A percentile compares a stretch with the other conserved stretches of the same genome.
These are phyloP conservation scores for Ernsta delagoae DNA, from an alignment of 2,888 invertebrate genomes.

Conservation along the genomic window DNA sequence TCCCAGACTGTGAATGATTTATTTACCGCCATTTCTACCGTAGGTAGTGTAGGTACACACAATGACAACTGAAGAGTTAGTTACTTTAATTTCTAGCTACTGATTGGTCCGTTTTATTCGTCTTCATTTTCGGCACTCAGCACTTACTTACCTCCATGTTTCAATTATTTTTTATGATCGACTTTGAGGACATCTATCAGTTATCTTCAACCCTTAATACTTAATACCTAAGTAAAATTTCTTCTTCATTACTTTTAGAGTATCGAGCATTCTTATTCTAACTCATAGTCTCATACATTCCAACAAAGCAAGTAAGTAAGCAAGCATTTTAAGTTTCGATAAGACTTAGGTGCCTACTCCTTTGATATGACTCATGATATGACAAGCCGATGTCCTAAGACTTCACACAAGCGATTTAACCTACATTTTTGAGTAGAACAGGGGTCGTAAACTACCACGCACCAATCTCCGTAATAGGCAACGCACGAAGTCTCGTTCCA, in stretches of 20 bases:
- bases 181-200: too few relatives aligned
- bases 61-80: too few relatives aligned
- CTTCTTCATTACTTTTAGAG: too few relatives aligned
- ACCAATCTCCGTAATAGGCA: slow-evolving; percentile 59
- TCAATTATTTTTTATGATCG: too few relatives aligned
- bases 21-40: slow-evolving; percentile 13
- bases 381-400: slow-evolving; percentile 48
- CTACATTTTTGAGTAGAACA: slow-evolving; percentile 61
- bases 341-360: too few relatives aligned
- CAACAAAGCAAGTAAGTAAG: background rate
- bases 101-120: background rate
- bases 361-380: background rate
- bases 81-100: background rate
- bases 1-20: slow-evolving; percentile 71
- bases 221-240: too few relatives aligned
- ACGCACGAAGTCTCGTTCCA: slow-evolving; percentile 67
- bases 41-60: too few relatives aligned
- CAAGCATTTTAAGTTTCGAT: background rate
- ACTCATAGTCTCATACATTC: too few relatives aligned
- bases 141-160: too few relatives aligned
- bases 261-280: too few relatives aligned
- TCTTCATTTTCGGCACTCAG: too few relatives aligned
- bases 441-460: slow-evolving; percentile 61
- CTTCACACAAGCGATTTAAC: slow-evolving; percentile 62
- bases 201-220: too few relatives aligned